Percentiles rank a stretch among this genome's conserved stretches.
Evolutionary conservation across 1,140 invertebrate species (phyloP).

Genomic region (Cephus cinctus): DNA sequence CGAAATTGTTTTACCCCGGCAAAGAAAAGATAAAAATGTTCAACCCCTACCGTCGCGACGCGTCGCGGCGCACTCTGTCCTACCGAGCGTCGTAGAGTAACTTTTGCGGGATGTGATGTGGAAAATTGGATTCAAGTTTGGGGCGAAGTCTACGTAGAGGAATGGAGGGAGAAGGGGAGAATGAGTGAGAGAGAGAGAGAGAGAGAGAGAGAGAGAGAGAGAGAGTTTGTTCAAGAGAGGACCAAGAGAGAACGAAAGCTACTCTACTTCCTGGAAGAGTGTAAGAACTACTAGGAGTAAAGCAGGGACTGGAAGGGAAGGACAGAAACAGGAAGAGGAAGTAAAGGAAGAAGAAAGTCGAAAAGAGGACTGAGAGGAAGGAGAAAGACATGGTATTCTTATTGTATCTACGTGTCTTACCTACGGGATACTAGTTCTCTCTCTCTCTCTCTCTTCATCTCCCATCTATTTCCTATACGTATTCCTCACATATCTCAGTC

Average conservation of each 20-base stretch:
- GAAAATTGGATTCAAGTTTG: slow-evolving; percentile 46
- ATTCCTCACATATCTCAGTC: background rate
- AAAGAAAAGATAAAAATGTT: slow-evolving; percentile 11
- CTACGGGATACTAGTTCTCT: no score
- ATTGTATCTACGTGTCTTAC: slow-evolving; percentile 21
- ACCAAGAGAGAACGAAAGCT: background rate
- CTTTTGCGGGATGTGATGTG: slow-evolving; percentile 46
- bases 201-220: slow-evolving; percentile 5
- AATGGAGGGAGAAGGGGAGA: slow-evolving; percentile 10
- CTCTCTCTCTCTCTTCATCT: background rate
- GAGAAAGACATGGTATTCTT: slow-evolving; percentile 24
- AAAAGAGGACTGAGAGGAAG: slow-evolving; percentile 16
- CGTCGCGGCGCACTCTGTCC: slow-evolving; percentile 6
- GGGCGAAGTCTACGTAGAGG: slow-evolving; percentile 23
- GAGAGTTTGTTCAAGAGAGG: background rate
- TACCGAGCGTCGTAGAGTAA: slow-evolving; percentile 25
- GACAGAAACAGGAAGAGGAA: slow-evolving; percentile 13
- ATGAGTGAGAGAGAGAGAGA: slow-evolving; percentile 1
- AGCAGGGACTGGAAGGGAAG: slow-evolving; percentile 2
- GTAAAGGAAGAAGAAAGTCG: slow-evolving; percentile 18
- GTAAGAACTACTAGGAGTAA: no score
- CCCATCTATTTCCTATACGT: background rate
- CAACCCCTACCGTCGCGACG: background rate
- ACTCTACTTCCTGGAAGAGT: no score
- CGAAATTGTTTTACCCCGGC: slow-evolving; percentile 41